Conservation (phyloP, 2,888 invertebrate species). For the Volucella bombylans region DNA sequence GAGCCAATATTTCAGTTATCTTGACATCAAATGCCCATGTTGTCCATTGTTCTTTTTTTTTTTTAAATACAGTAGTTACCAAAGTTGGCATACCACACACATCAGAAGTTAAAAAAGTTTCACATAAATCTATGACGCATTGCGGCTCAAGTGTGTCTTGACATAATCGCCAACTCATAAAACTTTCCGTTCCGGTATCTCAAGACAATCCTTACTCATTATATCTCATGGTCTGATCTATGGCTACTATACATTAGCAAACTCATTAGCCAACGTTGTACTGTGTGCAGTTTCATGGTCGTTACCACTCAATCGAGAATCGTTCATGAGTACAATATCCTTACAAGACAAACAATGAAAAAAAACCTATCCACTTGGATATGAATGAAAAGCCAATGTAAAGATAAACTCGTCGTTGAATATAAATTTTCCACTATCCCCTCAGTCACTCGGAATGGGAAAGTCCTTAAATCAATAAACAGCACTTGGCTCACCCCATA, state of each 20-base stretch:
- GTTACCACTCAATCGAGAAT: conserved; percentile 40
- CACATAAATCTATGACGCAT: not conserved
- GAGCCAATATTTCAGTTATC: not conserved
- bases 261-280: not conserved
- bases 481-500: conserved; percentile 32
- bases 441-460: conserved; percentile 3
- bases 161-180: not conserved
- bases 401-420: conserved; percentile 33
- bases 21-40: not conserved
- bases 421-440: conserved; percentile 38
- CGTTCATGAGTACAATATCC: conserved; percentile 33
- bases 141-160: not conserved
- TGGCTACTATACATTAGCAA: not conserved
- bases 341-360: conserved; percentile 23
- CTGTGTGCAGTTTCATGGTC: conserved; percentile 28
- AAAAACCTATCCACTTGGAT: conserved; percentile 4
- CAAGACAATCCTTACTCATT: not conserved
- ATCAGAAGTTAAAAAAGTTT: not conserved
- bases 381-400: conserved; percentile 35
- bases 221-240: not conserved
- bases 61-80: too few relatives aligned
- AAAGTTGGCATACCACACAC: too few relatives aligned
- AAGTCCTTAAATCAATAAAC: conserved; percentile 65
- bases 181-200: not conserved
- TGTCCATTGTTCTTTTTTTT: not conserved